These are phyloP conservation scores for Saguinus imperator DNA, from an alignment of 2,113 vertebrate species.

Conservation along the genomic window DNA sequence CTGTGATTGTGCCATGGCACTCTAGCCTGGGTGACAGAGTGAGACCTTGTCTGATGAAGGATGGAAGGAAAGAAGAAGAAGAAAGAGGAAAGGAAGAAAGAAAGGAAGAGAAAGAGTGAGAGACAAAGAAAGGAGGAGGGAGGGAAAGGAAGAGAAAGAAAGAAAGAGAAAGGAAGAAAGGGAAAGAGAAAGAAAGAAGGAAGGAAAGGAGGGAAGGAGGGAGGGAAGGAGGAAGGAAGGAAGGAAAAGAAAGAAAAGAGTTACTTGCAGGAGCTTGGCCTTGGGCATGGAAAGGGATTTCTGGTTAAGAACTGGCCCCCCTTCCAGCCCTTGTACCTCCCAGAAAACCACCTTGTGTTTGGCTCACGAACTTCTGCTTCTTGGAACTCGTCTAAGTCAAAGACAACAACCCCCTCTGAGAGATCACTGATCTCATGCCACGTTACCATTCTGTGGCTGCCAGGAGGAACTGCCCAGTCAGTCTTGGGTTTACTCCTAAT, in stretches of 20 bases:
- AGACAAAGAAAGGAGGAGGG: accelerated
- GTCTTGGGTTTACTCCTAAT: not conserved
- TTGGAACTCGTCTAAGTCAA: not conserved
- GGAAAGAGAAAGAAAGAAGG: accelerated
- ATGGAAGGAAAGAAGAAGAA: too few relatives aligned
- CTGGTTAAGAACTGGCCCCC: not conserved
- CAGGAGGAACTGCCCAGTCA: not conserved
- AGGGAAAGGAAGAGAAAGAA: accelerated
- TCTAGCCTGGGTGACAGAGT: too few relatives aligned
- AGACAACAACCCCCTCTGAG: not conserved
- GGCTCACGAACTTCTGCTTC: not conserved
- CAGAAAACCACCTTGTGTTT: not conserved
- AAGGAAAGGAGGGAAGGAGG: accelerated
- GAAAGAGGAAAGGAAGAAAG: too few relatives aligned
- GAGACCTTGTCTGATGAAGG: too few relatives aligned
- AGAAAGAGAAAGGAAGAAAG: accelerated
- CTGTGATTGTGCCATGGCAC: too few relatives aligned
- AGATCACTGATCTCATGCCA: not conserved
- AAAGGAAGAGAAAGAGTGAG: too few relatives aligned
- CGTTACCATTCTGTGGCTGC: not conserved
- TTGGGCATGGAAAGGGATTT: not conserved
- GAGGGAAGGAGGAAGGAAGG: too few relatives aligned
- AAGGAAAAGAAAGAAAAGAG: not conserved
- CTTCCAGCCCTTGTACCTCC: not conserved
- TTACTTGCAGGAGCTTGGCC: not conserved